phyloP scores from a whole-genome alignment of 2,888 invertebrate genomes.

The Pterobdella sp. region DNA sequence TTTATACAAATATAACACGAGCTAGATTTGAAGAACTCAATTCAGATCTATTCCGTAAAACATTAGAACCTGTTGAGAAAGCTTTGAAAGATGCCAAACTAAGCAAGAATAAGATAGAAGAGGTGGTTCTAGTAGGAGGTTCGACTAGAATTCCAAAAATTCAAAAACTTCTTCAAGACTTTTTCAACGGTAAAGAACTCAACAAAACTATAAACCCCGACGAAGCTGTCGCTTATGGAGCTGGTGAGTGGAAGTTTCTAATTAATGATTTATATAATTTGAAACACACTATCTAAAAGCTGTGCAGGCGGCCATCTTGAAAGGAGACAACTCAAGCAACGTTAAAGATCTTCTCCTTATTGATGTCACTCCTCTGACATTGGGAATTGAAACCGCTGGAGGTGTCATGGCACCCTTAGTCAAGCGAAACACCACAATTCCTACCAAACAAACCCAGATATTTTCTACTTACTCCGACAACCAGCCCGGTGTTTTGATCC shows the following conservation, averaged over 20 bases:
- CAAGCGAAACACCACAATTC: slow-evolving; percentile 47
- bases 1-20: slow-evolving; percentile 85
- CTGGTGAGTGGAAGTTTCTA: slow-evolving; percentile 25
- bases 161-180: slow-evolving; percentile 38
- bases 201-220: slow-evolving; percentile 35
- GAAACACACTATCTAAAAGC: too few species aligned
- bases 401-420: slow-evolving; percentile 40
- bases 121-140: slow-evolving; percentile 41
- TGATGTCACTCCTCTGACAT: slow-evolving; percentile 59
- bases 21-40: slow-evolving; percentile 94
- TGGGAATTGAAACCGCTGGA: slow-evolving; percentile 41
- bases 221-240: slow-evolving; percentile 39
- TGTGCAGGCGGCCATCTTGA: slow-evolving; percentile 59
- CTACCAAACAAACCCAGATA: slow-evolving; percentile 47
- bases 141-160: slow-evolving; percentile 40
- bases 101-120: slow-evolving; percentile 37
- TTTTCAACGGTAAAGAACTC: slow-evolving; percentile 37
- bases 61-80: slow-evolving; percentile 38
- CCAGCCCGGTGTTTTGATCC: slow-evolving; percentile 55
- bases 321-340: slow-evolving; percentile 59
- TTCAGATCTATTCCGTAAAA: slow-evolving; percentile 64
- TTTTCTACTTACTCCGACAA: slow-evolving; percentile 88
- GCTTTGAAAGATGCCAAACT: slow-evolving; percentile 39
- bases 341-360: slow-evolving; percentile 79
- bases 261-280: background rate